Base-by-base conservation (phyloP, 2,888 invertebrate genomes). In the Micoletzkya japonica region DNA sequence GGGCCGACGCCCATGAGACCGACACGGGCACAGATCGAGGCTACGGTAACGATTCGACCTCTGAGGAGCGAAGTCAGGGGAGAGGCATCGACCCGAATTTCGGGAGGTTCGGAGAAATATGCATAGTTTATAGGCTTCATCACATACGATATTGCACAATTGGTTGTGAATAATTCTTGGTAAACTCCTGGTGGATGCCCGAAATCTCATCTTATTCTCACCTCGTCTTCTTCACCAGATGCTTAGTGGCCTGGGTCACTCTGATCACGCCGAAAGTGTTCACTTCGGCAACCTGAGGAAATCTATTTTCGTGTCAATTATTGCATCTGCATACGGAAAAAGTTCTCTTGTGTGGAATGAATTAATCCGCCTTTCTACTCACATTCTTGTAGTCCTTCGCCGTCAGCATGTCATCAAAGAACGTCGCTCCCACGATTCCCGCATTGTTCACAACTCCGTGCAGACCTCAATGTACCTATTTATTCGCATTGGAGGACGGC, bases 251-350 rank as follows among this genome's bases (percentile, higher is more conserved):
- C 54, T 84, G 77, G 4, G 84, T 83, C 17, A 80, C 76, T 59
- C 80, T 74, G 17, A 87, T 82, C 4, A 86, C 81, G 6, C 87
- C 87, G 69, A 81, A 82, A 4, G 85, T 70, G 74, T 87, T 87
- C 44, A 80, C 77, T 66, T 78, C 74, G 6, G 71, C 72, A 20
- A 67, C 70, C 70, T 73, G 54, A 36, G 6, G 24, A 24, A 20
- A 20, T 7, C 7, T 54, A n/a, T 24, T 7, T 17, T 54, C 54
- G 24, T 54, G 17, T 17, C 54, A n/a, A 20, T 10, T 54, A 7
- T 14, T 17, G 17, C 26, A 7, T 54, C 24, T 10, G 24, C 26
- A 14, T 7, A 14, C 26, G 26, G 7, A 54, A 54, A n/a, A 54
- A 20, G 7, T 54, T 54, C 24, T 10, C 10, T 54, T 24, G 17